phyloP scores from a whole-genome alignment of 2,797 vertebrate species.

The Neoniphon sammara region DNA sequence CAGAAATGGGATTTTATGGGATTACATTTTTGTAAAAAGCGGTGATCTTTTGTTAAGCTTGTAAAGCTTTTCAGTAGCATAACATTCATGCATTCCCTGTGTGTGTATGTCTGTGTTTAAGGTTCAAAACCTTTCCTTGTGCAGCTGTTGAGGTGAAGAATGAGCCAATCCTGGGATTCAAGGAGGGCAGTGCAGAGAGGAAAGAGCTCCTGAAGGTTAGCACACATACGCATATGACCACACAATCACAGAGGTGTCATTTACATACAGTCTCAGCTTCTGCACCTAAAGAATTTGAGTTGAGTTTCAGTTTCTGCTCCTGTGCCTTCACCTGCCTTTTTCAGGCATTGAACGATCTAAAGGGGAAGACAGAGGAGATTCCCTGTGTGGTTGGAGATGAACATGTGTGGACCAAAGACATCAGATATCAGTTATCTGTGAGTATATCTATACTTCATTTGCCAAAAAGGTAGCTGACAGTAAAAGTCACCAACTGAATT shows the following conservation, averaged over 20 bases:
- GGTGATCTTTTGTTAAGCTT: neutral
- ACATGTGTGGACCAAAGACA: constrained; percentile 89
- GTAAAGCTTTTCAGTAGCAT: neutral
- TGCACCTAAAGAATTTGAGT: neutral
- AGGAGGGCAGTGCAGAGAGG: constrained; percentile 86
- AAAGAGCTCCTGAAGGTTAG: constrained; percentile 86
- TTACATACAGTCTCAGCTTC: neutral
- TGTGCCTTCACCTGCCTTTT: neutral
- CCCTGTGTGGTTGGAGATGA: constrained; percentile 94
- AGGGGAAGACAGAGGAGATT: constrained; percentile 88
- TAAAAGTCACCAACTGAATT: no score
- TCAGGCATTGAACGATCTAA: constrained; percentile 86
- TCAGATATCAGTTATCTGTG: constrained; percentile 92
- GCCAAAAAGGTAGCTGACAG: no score
- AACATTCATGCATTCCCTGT: neutral
- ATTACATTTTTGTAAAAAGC: neutral
- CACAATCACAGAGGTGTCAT: neutral
- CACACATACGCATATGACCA: neutral
- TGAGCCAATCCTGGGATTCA: constrained; percentile 90
- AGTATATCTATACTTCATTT: constrained; percentile 52
- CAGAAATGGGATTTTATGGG: neutral
- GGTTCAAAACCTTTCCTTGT: constrained; percentile 80
- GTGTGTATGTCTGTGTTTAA: constrained; percentile 54
- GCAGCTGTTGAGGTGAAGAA: constrained; percentile 87
- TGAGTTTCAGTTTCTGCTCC: neutral